These are phyloP conservation scores for Noctua janthina DNA, from an alignment of 2,888 invertebrate species.

Conservation along the genomic window DNA sequence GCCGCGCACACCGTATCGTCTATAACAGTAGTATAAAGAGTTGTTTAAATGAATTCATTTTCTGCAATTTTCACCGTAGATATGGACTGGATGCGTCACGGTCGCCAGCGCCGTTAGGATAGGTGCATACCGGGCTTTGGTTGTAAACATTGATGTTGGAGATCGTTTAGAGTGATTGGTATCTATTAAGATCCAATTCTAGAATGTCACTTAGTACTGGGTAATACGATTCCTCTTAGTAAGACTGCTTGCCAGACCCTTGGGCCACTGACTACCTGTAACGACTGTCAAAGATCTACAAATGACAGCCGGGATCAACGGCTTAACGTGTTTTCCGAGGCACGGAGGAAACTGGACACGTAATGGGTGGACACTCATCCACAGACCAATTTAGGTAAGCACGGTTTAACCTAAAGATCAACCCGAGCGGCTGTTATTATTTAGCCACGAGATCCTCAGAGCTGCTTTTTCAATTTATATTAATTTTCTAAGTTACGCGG, in stretches of 20 bases:
- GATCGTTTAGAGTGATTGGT: constrained; percentile 1
- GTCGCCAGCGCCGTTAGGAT: constrained; percentile 57
- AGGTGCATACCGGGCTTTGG: constrained; percentile 33
- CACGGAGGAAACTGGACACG: background rate
- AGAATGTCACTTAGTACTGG: background rate
- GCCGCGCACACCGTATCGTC: constrained; percentile 61
- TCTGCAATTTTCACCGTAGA: constrained; percentile 85
- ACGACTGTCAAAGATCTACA: background rate
- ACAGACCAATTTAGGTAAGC: background rate
- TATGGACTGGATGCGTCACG: constrained; percentile 75
- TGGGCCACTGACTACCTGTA: background rate
- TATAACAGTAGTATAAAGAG: constrained; percentile 81
- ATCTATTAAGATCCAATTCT: background rate
- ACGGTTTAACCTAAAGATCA: background rate
- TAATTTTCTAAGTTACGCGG: no score
- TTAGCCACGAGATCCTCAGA: no score
- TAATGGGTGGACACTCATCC: background rate
- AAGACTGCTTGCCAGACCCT: background rate
- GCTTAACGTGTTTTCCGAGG: background rate
- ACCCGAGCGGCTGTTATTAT: no score
- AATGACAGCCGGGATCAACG: background rate
- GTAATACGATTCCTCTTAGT: background rate
- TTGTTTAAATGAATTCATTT: constrained; percentile 86
- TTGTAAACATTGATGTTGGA: constrained; percentile 52
- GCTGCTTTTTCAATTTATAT: no score